A percentile compares a stretch with the other conserved stretches of the same genome.
These are phyloP conservation scores for Sebastes minor DNA, from an alignment of 2,797 vertebrate genomes.

Conservation along the genomic window DNA sequence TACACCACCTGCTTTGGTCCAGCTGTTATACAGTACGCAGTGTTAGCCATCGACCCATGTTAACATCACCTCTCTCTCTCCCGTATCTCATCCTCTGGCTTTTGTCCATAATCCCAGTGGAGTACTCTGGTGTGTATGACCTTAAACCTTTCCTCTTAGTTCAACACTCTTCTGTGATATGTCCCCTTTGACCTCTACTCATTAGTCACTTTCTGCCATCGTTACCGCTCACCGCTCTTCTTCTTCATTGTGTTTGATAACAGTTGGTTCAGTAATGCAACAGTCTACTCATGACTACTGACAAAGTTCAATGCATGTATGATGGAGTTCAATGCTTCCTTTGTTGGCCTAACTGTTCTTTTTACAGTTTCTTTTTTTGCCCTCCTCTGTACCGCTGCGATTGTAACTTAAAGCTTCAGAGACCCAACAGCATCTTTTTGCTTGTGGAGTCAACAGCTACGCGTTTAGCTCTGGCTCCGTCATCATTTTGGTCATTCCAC, in stretches of 20 bases:
- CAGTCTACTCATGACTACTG: not conserved
- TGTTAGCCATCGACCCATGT: constrained; percentile 54
- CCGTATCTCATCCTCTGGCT: constrained; percentile 75
- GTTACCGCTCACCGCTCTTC: constrained; percentile 39
- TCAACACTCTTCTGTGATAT: constrained; percentile 64
- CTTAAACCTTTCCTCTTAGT: constrained; percentile 71
- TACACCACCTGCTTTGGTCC: constrained; percentile 43
- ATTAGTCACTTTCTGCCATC: constrained; percentile 71
- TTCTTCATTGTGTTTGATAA: constrained; percentile 34
- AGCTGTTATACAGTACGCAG: constrained; percentile 35
- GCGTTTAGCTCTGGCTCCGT: constrained; percentile 58
- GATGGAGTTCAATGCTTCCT: constrained; percentile 30
- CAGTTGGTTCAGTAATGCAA: constrained; percentile 14
- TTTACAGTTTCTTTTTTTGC: constrained; percentile 51
- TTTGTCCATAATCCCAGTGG: constrained; percentile 83
- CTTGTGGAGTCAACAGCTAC: constrained; percentile 58
- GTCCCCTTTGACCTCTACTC: constrained; percentile 32
- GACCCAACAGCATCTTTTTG: constrained; percentile 45
- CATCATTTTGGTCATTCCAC: constrained; percentile 73
- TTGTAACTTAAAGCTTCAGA: constrained; percentile 25
- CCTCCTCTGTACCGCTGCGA: constrained; percentile 9
- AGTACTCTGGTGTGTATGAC: constrained; percentile 87
- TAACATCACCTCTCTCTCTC: constrained; percentile 81
- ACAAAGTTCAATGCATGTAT: constrained; percentile 51
- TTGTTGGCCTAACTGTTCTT: constrained; percentile 54